These are phyloP conservation scores for Nemotelus pantherinus DNA, from an alignment of 2,888 invertebrate genomes.

Conservation along the genomic window DNA sequence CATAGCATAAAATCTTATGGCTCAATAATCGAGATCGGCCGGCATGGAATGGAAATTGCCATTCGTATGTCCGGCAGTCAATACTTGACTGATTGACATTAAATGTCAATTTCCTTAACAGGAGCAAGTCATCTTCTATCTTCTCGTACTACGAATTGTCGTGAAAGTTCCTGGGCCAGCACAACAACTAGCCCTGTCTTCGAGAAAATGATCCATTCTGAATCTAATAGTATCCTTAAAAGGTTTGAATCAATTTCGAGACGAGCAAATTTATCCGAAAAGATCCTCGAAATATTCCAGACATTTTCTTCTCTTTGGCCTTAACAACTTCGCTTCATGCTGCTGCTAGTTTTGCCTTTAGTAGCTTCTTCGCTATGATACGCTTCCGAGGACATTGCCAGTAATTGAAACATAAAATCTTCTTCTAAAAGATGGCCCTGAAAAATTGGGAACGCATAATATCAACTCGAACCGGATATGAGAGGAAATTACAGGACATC, in stretches of 20 bases:
- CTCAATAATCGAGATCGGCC: too few relatives aligned
- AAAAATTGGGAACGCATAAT: slow-evolving; percentile 42
- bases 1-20: too few relatives aligned
- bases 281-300: slow-evolving; percentile 13
- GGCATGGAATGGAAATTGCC: neutral
- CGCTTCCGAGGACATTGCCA: neutral
- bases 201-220: slow-evolving; percentile 14
- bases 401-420: slow-evolving; percentile 44
- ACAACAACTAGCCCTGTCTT: neutral
- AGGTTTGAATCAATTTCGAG: slow-evolving; percentile 40
- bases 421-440: slow-evolving; percentile 27
- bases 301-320: neutral
- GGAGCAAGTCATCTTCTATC: neutral
- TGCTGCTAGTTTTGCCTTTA: too few relatives aligned
- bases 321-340: too few relatives aligned
- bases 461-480: slow-evolving; percentile 42
- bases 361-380: too few relatives aligned
- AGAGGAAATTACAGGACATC: slow-evolving; percentile 46
- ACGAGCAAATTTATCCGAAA: slow-evolving; percentile 30
- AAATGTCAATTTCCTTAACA: neutral
- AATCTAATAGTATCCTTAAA: slow-evolving; percentile 29
- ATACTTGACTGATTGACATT: neutral
- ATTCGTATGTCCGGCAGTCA: neutral
- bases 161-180: neutral
- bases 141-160: neutral